phyloP scores from a whole-genome alignment of 2,113 vertebrate genomes.

The Pseudopodoces humilis region DNA sequence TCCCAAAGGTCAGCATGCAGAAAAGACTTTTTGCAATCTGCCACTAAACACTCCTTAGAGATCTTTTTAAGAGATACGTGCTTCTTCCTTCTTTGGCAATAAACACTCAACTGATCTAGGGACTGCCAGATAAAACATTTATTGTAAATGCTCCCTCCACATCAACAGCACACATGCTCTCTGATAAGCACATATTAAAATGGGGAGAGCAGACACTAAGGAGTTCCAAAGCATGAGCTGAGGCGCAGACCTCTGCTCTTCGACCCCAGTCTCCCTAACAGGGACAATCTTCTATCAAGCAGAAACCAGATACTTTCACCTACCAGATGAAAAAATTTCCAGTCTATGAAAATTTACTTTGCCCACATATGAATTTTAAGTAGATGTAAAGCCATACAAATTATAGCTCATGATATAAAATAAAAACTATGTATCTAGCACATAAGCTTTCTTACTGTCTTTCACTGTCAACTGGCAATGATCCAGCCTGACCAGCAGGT shows the following conservation, averaged over 20 bases:
- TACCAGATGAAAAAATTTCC: background rate
- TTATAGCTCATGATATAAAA: constrained; percentile 34
- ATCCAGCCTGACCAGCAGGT: constrained; percentile 73
- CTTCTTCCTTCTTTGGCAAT: constrained; percentile 53
- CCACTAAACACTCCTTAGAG: background rate
- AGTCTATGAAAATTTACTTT: constrained; percentile 33
- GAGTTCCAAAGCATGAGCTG: background rate
- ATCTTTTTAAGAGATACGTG: background rate
- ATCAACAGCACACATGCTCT: background rate
- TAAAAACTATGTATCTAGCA: constrained; percentile 25
- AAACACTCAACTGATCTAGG: background rate
- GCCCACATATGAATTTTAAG: constrained; percentile 41
- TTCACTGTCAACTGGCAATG: constrained; percentile 56
- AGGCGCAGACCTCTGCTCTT: background rate
- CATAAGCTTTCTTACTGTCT: constrained; percentile 49
- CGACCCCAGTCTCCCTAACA: background rate
- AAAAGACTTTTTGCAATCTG: constrained; percentile 20
- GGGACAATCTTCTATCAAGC: background rate
- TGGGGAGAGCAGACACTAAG: background rate
- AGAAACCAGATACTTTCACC: background rate
- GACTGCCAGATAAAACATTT: background rate
- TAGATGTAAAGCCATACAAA: constrained; percentile 26
- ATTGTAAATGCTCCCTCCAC: background rate
- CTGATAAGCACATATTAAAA: background rate
- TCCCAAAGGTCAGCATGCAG: background rate